Conservation (phyloP, 2,888 invertebrate species). For the Argyresthia goedartella region DNA sequence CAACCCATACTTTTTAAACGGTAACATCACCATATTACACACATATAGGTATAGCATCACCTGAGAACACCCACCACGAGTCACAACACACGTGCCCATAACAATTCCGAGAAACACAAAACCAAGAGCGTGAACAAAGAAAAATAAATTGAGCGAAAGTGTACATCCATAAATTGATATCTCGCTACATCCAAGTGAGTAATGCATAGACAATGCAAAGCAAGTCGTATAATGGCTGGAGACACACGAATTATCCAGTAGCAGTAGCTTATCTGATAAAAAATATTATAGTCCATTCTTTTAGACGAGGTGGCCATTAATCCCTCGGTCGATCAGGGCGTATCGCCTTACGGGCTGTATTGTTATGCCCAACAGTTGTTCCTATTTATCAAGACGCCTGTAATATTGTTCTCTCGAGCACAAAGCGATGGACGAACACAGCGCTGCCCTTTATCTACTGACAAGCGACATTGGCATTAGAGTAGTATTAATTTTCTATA, state of each 20-base stretch:
- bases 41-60: too few species aligned
- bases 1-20: too few species aligned
- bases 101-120: constrained; percentile 38
- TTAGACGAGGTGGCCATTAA: constrained; percentile 68
- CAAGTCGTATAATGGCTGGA: constrained; percentile 50
- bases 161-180: constrained; percentile 52
- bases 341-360: constrained; percentile 64
- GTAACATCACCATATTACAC: too few species aligned
- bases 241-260: constrained; percentile 67
- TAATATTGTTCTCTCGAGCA: constrained; percentile 56
- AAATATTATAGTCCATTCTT: constrained; percentile 70
- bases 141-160: constrained; percentile 30
- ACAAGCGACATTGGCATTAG: constrained; percentile 50
- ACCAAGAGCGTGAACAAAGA: constrained; percentile 35
- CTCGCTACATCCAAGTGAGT: constrained; percentile 45
- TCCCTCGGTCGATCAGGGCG: constrained; percentile 61
- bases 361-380: constrained; percentile 61
- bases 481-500: constrained; percentile 47
- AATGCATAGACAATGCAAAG: constrained; percentile 55
- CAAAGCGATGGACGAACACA: constrained; percentile 42
- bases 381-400: constrained; percentile 66
- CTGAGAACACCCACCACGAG: constrained; percentile 20
- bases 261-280: constrained; percentile 66
- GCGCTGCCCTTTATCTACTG: constrained; percentile 44
- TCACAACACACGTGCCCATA: constrained; percentile 27